Evolutionary conservation across 1,140 invertebrate genomes (phyloP), one percentile per base, ranked within the genome.

Genomic region (Charaxes varanes): DNA sequence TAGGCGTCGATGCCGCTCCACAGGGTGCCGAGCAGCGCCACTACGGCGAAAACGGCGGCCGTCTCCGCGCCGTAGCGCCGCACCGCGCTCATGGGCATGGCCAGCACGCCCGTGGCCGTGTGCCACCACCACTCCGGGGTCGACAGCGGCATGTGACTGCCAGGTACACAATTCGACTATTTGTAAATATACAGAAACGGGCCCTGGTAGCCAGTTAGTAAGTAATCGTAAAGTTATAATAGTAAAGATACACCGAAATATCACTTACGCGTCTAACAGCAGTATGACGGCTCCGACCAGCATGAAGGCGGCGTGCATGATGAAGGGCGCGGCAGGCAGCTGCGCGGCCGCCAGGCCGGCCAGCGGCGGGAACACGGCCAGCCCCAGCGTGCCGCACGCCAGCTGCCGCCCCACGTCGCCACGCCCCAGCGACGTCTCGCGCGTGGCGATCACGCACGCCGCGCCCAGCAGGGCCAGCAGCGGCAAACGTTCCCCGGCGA

Each of bases 61-160:
- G 90, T 91, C 65, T 94, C 92, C 4, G 89, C 86, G 7, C 90
- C 89, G 51, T 91, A 92, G 19, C 89, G 87, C 7, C 89, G 86
- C n/a, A 92, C 87, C 4, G 90, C 86, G 28, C 88, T 91, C 90
- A 92, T 90, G 4, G 91, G 91, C 41, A 92, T 66, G 3, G 91
- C 90, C 16, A 92, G 59, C 83, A 90, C 88, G 7, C 91, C 91
- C n/a, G 89, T 90, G 56, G 90, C 87, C 1, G 91, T 92, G 53
- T 92, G 91, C 91, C 91, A 92, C 90, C 91, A 93, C 90, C 91
- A 93, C 64, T 93, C 92, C 2, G 91, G 91, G 2, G 91, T 91
- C 55, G 90, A 90, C 3, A 93, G 68, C 1, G 91, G 91, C 89
- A 93, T 92, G 23, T 87, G 85, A 2, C 86, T 88, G 53, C 2